A percentile compares a stretch with the other conserved stretches of the same genome.
Evolutionary conservation across 1,140 invertebrate genomes (phyloP).

Genomic region (Aradophagus sp.): DNA sequence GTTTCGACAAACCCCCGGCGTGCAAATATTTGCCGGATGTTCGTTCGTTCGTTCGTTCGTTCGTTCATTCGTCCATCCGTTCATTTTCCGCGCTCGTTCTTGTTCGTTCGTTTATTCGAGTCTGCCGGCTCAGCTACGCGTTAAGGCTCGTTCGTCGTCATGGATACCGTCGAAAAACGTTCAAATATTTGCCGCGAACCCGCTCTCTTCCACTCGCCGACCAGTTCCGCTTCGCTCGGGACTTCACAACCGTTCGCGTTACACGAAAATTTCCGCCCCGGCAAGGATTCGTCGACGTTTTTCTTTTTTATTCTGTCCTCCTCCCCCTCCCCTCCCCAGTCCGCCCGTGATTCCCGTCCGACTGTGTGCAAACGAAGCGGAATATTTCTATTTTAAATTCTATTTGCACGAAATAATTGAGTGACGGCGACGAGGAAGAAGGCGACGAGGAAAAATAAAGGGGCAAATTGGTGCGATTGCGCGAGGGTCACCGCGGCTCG

Average conservation of each 20-base stretch:
- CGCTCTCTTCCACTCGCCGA: slow-evolving; percentile 44
- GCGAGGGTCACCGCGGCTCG: no score
- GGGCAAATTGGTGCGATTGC: no score
- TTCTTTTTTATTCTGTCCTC: no score
- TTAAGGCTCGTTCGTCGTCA: slow-evolving; percentile 63
- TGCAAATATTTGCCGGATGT: slow-evolving; percentile 65
- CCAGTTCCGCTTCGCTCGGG: slow-evolving; percentile 57
- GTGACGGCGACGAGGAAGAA: no score
- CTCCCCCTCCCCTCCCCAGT: no score
- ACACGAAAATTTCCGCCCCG: slow-evolving; percentile 45
- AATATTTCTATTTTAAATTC: slow-evolving; percentile 54
- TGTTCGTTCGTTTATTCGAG: slow-evolving; percentile 58
- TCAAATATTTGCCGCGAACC: slow-evolving; percentile 64
- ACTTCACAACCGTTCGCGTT: slow-evolving; percentile 50
- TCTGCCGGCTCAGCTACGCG: slow-evolving; percentile 57
- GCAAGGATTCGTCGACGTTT: slow-evolving; percentile 39
- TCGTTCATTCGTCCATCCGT: slow-evolving; percentile 50
- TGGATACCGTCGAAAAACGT: slow-evolving; percentile 67
- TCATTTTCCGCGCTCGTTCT: slow-evolving; percentile 58
- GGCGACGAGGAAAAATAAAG: no score
- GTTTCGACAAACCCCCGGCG: slow-evolving; percentile 59
- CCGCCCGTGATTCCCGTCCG: slow-evolving; percentile 38
- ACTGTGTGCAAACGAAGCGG: slow-evolving; percentile 41
- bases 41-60: slow-evolving; percentile 59
- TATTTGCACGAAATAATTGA: slow-evolving; percentile 49